Percentiles rank a stretch among this genome's conserved stretches.
Conservation (phyloP, 2,113 vertebrate species). For the Triplophysa tibetana region DNA sequence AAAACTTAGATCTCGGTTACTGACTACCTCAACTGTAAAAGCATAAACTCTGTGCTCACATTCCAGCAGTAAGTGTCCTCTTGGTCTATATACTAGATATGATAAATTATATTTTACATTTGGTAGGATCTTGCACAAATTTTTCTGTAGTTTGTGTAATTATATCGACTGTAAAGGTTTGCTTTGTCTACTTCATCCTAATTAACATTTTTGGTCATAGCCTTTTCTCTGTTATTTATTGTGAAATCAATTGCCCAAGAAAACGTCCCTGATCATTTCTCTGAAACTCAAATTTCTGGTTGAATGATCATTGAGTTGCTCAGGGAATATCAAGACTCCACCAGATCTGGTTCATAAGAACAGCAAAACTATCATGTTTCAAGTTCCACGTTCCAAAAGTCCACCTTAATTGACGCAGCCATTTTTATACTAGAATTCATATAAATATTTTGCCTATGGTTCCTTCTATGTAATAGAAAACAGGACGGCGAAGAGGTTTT, state of each 20-base stretch:
- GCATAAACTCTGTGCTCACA: too few relatives aligned
- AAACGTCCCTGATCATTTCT: slow-evolving; percentile 7
- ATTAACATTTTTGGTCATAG: too few relatives aligned
- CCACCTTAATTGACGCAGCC: not conserved
- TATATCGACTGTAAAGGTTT: too few relatives aligned
- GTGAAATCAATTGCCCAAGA: slow-evolving; percentile 27
- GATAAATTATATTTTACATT: too few relatives aligned
- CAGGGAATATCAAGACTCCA: slow-evolving; percentile 19
- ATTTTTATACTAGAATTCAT: not conserved
- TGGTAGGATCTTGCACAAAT: too few relatives aligned
- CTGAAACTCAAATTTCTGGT: slow-evolving; percentile 22
- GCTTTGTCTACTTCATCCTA: too few relatives aligned
- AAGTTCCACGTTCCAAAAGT: not conserved
- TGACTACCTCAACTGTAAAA: too few relatives aligned
- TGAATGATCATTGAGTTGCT: slow-evolving; percentile 25
- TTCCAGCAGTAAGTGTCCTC: too few relatives aligned
- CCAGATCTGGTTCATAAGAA: slow-evolving; percentile 43
- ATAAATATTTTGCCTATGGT: not conserved
- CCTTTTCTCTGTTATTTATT: not conserved
- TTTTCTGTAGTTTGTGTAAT: too few relatives aligned
- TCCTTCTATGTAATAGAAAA: not conserved
- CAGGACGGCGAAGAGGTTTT: not conserved
- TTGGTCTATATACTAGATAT: too few relatives aligned
- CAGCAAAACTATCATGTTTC: slow-evolving; percentile 48
- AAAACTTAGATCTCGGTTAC: too few relatives aligned